Evolutionary conservation across 30 jellyfish, hydroid and myxozoan genomes (phyloP).

Genomic region (Chrysaora quinquecirrha): DNA sequence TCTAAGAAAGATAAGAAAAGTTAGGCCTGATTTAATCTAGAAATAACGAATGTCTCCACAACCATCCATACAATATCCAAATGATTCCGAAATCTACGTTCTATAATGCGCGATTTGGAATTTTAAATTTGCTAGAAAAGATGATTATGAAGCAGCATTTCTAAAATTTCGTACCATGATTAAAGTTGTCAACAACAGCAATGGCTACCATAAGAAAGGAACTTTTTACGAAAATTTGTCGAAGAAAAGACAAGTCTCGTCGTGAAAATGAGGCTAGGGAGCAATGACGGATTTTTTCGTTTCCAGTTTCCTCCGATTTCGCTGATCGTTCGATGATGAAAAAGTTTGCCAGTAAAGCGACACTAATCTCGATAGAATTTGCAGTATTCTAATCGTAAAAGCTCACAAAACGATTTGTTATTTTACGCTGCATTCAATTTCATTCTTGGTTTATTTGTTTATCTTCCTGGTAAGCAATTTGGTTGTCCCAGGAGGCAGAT

Average conservation of each 20-base stretch:
- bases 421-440: too few relatives aligned
- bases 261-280: background rate
- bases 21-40: too few relatives aligned
- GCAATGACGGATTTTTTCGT: background rate
- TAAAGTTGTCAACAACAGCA: background rate
- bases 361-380: too few relatives aligned
- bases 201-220: background rate
- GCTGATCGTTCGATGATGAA: background rate
- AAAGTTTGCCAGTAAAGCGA: background rate
- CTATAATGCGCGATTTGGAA: too few relatives aligned
- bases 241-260: background rate
- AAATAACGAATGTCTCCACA: background rate
- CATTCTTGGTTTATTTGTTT: too few relatives aligned
- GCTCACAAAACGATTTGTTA: too few relatives aligned
- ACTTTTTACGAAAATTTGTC: background rate
- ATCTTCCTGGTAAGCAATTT: too few relatives aligned
- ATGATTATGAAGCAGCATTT: too few relatives aligned
- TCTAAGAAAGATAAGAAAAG: too few relatives aligned
- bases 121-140: too few relatives aligned
- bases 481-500: too few relatives aligned
- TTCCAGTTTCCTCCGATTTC: background rate
- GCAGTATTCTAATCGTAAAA: too few relatives aligned
- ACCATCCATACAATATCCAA: slow-evolving; percentile 3
- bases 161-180: background rate
- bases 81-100: background rate